Evolutionary conservation across 1,140 invertebrate species (phyloP).

Genomic region (Choristoneura fumiferana): DNA sequence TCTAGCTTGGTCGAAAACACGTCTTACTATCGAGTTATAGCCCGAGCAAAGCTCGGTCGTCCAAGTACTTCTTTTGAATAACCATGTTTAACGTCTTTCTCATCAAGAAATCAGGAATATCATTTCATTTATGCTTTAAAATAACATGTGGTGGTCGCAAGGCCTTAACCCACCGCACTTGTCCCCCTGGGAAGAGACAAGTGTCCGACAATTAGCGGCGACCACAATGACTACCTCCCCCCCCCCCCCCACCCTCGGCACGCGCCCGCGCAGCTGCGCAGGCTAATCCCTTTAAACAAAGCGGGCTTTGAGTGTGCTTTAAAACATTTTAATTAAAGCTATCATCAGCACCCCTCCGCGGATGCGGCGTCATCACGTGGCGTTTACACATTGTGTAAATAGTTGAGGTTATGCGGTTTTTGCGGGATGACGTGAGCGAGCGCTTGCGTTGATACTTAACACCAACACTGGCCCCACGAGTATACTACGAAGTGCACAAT

Average conservation of each 20-base stretch:
- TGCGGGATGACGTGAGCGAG: neutral
- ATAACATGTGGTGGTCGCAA: neutral
- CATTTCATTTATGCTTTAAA: no score
- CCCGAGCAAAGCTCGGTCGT: no score
- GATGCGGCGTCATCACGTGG: neutral
- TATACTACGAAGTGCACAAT: no score
- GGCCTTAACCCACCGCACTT: neutral
- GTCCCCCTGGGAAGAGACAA: conserved; percentile 16
- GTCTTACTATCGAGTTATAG: no score
- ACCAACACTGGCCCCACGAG: no score
- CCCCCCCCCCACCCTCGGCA: neutral
- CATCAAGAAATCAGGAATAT: no score
- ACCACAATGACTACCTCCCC: conserved; percentile 4
- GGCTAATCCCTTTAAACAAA: conserved; percentile 14
- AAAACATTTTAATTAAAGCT: conserved; percentile 13
- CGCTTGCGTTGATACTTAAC: no score
- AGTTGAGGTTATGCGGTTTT: neutral
- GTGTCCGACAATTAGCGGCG: conserved; percentile 15
- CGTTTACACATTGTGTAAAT: conserved; percentile 5
- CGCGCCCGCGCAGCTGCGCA: conserved; percentile 8
- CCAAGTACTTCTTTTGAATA: no score
- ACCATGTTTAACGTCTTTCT: no score
- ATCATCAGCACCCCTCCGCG: conserved; percentile 7
- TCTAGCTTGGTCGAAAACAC: no score
- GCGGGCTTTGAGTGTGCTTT: neutral